Base-by-base conservation (phyloP, 2,113 vertebrate species). In the Delphinapterus leucas region DNA sequence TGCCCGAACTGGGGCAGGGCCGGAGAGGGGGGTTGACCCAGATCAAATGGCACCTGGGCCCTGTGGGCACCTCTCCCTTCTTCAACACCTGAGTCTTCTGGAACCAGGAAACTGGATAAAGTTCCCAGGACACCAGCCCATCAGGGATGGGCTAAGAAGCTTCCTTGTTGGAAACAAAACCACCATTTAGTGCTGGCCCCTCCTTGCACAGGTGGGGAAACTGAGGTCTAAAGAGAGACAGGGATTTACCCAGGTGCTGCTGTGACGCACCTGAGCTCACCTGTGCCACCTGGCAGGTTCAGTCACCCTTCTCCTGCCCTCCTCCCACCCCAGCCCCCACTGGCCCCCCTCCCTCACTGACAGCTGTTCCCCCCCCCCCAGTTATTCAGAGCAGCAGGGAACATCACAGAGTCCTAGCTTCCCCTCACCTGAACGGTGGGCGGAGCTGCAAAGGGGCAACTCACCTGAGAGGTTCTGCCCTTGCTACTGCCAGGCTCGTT, bases 181-280 rank as follows among this genome's bases (percentile, higher is more conserved):
- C 14, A 1, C 2, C 8, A 10, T 38, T 82, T 77, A n/a, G 53
- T 82, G 53, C 68, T 20, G 33, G 61, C 53, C 65, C 20, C 41
- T 63, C 38, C 55, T 76, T 71, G 61, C 76, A 82, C 68, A 90
- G 82, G 15, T 0, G 6, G 82, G 90, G 49, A 95, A 91, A 79
- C 67, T 61, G 38, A 70, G 86, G 94, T 68, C 83, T 53, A 91
- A 93, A 91, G 89, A 93, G 83, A 74, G 77, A 93, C 90, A 85
- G 93, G 93, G 38, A 49, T 93, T 96, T 92, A 53, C 79, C 70
- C 31, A 91, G 17, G 95, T 93, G 82, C 86, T 25, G 12, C 31
- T 2, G 26, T 10, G 49, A 33, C 10, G 28, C 44, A 28, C 44
- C 77, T 53, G 83, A 60, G 60, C 31, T 55, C 80, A 53, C 73